These are phyloP conservation scores for Thereva nobilitata DNA, from an alignment of 2,888 invertebrate species.

Conservation along the genomic window DNA sequence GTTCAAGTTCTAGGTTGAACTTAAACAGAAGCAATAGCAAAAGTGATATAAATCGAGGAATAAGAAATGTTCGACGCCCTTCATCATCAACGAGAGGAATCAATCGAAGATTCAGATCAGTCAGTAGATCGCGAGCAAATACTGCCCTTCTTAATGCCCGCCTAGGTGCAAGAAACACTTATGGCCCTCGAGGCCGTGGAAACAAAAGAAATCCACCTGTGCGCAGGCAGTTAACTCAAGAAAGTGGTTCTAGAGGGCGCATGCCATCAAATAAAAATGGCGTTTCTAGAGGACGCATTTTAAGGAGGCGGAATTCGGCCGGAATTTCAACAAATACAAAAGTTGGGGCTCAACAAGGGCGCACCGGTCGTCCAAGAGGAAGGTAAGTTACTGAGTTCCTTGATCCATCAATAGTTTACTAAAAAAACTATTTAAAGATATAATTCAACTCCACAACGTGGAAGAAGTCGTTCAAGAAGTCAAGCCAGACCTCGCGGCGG, in stretches of 20 bases:
- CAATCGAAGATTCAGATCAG: slow-evolving; percentile 18
- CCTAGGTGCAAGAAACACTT: slow-evolving; percentile 29
- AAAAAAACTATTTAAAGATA: slow-evolving; percentile 20
- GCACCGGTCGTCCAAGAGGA: slow-evolving; percentile 37
- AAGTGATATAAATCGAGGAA: slow-evolving; percentile 19
- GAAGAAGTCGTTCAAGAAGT: slow-evolving; percentile 43
- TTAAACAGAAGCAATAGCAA: slow-evolving; percentile 25
- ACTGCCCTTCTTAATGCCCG: slow-evolving; percentile 37
- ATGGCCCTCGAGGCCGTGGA: slow-evolving; percentile 25
- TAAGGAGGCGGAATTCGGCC: slow-evolving; percentile 49
- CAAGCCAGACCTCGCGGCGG: slow-evolving; percentile 41
- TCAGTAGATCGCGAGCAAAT: slow-evolving; percentile 23
- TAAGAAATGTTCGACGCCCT: neutral
- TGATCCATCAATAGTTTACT: neutral
- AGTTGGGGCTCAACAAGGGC: slow-evolving; percentile 34
- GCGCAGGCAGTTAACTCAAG: neutral
- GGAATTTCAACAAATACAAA: slow-evolving; percentile 18
- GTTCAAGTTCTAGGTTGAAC: slow-evolving; percentile 36
- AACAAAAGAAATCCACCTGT: slow-evolving; percentile 1
- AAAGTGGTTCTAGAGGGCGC: slow-evolving; percentile 15
- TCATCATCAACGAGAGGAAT: slow-evolving; percentile 11
- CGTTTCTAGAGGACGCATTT: slow-evolving; percentile 51
- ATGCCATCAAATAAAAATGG: slow-evolving; percentile 46
- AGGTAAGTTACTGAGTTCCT: slow-evolving; percentile 28
- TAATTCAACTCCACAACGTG: slow-evolving; percentile 25